phyloP scores from a whole-genome alignment of 2,797 vertebrate genomes.

The Capromys pilorides region DNA sequence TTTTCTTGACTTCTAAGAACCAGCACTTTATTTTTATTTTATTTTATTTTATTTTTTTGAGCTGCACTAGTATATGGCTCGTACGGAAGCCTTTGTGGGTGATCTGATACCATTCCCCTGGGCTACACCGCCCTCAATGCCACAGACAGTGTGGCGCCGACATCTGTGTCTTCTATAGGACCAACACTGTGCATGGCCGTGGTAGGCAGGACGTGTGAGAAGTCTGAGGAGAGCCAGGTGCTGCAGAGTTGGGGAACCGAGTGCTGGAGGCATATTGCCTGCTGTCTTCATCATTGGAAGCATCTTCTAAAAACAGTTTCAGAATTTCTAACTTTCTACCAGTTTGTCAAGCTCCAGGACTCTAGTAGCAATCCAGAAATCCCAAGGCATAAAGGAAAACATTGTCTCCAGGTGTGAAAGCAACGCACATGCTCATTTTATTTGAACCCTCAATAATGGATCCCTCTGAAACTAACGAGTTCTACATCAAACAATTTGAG shows the following conservation, averaged over 20 bases:
- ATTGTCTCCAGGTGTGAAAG: not conserved
- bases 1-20: conserved; percentile 8
- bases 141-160: not conserved
- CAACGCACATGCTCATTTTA: not conserved
- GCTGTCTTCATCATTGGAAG: not conserved
- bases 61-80: not conserved
- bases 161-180: not conserved
- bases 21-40: not conserved
- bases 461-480: not conserved
- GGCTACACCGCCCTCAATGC: not conserved
- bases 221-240: not conserved
- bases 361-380: not conserved
- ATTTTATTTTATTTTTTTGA: not conserved
- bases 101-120: not conserved
- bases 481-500: conserved; percentile 28
- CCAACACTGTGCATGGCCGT: fast-evolving
- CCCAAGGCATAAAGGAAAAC: not conserved
- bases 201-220: not conserved
- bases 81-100: not conserved
- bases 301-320: conserved; percentile 12
- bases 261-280: not conserved
- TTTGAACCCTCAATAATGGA: not conserved
- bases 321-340: conserved; percentile 17
- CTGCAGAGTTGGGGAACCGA: not conserved
- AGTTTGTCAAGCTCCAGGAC: conserved; percentile 27